Conservation (phyloP, 2,888 invertebrate genomes). For the Melanostoma scalare region DNA sequence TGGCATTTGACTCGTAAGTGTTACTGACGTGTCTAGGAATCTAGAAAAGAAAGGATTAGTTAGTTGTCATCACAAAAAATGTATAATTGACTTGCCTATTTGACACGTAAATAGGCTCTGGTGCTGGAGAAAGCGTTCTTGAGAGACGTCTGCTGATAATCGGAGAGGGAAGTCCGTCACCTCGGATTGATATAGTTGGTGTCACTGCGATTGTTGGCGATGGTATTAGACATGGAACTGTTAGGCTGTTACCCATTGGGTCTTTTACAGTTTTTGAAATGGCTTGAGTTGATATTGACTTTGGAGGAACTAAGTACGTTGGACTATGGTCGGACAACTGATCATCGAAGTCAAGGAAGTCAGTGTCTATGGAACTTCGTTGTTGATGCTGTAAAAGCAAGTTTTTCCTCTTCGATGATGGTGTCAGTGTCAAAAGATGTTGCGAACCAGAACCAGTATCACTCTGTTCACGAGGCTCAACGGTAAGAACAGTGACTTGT, state of each 20-base stretch:
- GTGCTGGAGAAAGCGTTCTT: slow-evolving; percentile 39
- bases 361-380: slow-evolving; percentile 92
- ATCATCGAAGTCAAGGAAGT: slow-evolving; percentile 89
- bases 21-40: slow-evolving; percentile 47
- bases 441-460: slow-evolving; percentile 83
- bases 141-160: slow-evolving; percentile 43
- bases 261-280: slow-evolving; percentile 70
- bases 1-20: slow-evolving; percentile 44
- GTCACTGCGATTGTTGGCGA: slow-evolving; percentile 85
- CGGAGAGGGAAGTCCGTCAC: slow-evolving; percentile 41
- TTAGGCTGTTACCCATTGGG: slow-evolving; percentile 62
- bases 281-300: slow-evolving; percentile 44
- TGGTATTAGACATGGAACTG: slow-evolving; percentile 62
- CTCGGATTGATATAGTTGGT: slow-evolving; percentile 78
- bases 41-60: slow-evolving; percentile 13
- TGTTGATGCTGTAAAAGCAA: slow-evolving; percentile 92
- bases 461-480: slow-evolving; percentile 83
- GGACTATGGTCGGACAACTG: slow-evolving; percentile 84
- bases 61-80: not conserved
- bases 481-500: slow-evolving; percentile 91
- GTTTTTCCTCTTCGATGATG: slow-evolving; percentile 90
- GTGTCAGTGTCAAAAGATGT: slow-evolving; percentile 84
- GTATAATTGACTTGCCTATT: slow-evolving; percentile 33
- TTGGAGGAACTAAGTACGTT: slow-evolving; percentile 67
- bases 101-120: slow-evolving; percentile 34